Base-by-base conservation (phyloP, 2,113 vertebrate species). In the Crypturellus undulatus region DNA sequence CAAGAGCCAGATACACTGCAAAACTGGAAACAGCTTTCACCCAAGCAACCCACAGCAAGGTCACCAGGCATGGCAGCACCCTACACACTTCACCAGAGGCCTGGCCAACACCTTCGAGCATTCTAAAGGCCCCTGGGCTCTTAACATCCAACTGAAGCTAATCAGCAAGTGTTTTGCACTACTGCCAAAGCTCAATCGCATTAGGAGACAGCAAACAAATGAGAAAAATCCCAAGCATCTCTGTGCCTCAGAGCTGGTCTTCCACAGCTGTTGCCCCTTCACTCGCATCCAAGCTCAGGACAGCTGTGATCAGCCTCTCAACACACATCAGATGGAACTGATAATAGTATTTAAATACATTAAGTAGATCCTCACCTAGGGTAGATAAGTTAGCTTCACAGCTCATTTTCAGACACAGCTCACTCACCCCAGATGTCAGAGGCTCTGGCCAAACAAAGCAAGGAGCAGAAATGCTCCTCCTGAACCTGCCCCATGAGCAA, bases 111-210 rank as follows among this genome's bases (percentile, higher is more conserved):
- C 30, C 63, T 58, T 45, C 0, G 2, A 67, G 24, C 36, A 38
- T 70, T 68, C 40, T 85, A 9, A 49, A 83, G 82, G 54, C 28
- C 38, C 52, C 2, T 10, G 12, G 12, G 36, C 38, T 70, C 85
- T 49, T 78, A 45, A 91, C 45, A 85, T 51, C 28, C n/a, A 34
- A 80, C 38, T 63, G 71, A 88, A 91, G 82, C 91, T 82, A 90
- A 38, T 38, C 9, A 25, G 25, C 60, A 95, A 79, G 60, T 40
- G 52, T 90, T 56, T 75, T 72, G 75, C 22, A 18, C 36, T 86
- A 49, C 67, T 84, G 84, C 73, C 79, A 91, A 42, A 81, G 70
- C 65, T 52, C 67, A 2, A 36, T 65, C 70, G 94, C 43, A 34
- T 71, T 49, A 94, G 77, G 18, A 94, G 80, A 69, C 32, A 70